Percentiles rank a stretch among this genome's conserved stretches.
Evolutionary conservation across 2,888 invertebrate genomes (phyloP).

Genomic region (Archaeoteleia sp.): DNA sequence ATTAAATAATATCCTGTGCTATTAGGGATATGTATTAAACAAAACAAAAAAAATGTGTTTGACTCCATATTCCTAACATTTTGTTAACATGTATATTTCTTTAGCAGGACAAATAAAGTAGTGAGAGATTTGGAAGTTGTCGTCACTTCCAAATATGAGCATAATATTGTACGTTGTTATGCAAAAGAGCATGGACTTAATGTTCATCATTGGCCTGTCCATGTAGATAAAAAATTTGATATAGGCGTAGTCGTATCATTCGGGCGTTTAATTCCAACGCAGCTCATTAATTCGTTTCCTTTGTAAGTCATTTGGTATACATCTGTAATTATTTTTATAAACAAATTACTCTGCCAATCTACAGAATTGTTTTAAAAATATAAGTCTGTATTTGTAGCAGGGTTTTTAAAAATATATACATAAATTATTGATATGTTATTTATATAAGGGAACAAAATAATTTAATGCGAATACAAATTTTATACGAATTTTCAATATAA

Average conservation of each 20-base stretch:
- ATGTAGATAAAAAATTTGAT: slow-evolving; percentile 79
- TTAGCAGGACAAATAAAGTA: slow-evolving; percentile 77
- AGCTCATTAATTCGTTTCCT: slow-evolving; percentile 85
- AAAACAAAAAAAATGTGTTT: too few relatives aligned
- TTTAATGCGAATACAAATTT: slow-evolving; percentile 27
- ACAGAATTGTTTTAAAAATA: too few relatives aligned
- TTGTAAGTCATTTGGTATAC: too few relatives aligned
- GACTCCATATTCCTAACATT: too few relatives aligned
- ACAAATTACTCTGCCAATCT: too few relatives aligned
- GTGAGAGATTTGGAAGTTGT: slow-evolving; percentile 82
- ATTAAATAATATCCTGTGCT: too few relatives aligned
- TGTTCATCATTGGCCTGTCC: slow-evolving; percentile 81
- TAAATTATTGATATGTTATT: too few relatives aligned
- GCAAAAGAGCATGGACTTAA: slow-evolving; percentile 79
- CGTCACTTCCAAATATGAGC: slow-evolving; percentile 79
- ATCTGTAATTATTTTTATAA: too few relatives aligned
- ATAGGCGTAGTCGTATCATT: slow-evolving; percentile 95
- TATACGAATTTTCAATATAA: too few relatives aligned
- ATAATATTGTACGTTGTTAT: slow-evolving; percentile 82
- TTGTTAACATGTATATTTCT: too few relatives aligned
- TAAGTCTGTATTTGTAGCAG: slow-evolving; percentile 71
- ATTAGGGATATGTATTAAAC: too few relatives aligned
- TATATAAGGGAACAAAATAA: too few relatives aligned
- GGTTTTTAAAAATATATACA: slow-evolving; percentile 13
- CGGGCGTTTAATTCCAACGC: slow-evolving; percentile 90